Conservation (phyloP, 2,888 invertebrate genomes). For the Pammene fasciana region DNA sequence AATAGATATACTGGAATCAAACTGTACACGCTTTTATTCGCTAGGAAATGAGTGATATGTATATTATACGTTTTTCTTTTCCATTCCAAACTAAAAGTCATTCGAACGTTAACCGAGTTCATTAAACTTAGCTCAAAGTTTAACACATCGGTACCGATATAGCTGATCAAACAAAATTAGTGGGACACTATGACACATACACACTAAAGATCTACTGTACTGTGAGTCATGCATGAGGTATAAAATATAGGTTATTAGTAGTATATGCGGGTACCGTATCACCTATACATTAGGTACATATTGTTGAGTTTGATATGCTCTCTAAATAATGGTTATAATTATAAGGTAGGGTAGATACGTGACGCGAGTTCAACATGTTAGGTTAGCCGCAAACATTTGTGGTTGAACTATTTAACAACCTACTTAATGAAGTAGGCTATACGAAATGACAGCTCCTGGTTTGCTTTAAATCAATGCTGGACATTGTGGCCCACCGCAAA, state of each 20-base stretch:
- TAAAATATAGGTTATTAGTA: too few relatives aligned
- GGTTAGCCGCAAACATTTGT: constrained; percentile 32
- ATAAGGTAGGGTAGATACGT: constrained; percentile 5
- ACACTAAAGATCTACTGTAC: neutral
- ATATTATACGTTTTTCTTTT: neutral
- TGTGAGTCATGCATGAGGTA: too few relatives aligned
- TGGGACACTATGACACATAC: neutral
- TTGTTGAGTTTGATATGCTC: too few relatives aligned
- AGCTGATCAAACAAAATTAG: constrained; percentile 14
- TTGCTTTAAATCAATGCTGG: constrained; percentile 14
- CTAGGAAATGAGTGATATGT: too few relatives aligned
- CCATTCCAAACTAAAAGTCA: neutral
- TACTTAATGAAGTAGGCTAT: constrained; percentile 27
- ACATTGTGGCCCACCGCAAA: constrained; percentile 11
- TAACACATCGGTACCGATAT: neutral
- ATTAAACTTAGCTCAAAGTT: constrained; percentile 10
- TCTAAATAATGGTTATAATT: neutral
- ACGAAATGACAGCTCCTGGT: constrained; percentile 13
- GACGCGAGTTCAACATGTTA: constrained; percentile 11
- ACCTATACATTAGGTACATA: too few relatives aligned
- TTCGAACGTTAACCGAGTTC: neutral
- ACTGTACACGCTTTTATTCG: too few relatives aligned
- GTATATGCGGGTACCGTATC: too few relatives aligned
- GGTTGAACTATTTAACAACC: constrained; percentile 41
- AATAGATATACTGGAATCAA: too few relatives aligned